Conservation (phyloP, 2,888 invertebrate species). For the Maniola hyperantus region DNA sequence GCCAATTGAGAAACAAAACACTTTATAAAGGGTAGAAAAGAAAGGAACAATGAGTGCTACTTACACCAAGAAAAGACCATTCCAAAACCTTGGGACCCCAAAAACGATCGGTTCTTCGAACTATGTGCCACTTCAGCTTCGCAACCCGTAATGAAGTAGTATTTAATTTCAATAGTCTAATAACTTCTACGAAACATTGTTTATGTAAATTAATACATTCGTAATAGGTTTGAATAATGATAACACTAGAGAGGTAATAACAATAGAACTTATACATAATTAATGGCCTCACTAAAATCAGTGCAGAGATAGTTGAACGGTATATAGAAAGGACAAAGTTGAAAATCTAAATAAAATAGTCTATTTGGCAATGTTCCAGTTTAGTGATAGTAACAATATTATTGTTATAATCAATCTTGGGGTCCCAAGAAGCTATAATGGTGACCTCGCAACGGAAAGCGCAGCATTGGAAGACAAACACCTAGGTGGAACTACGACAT, state of each 20-base stretch:
- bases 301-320: background rate
- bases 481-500: too few relatives aligned
- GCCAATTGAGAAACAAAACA: background rate
- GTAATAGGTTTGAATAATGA: constrained; percentile 23
- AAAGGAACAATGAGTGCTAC: too few relatives aligned
- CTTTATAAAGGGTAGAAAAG: background rate
- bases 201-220: constrained; percentile 15
- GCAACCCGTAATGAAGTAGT: background rate
- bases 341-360: background rate
- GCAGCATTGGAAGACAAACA: too few relatives aligned
- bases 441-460: too few relatives aligned
- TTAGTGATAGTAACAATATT: too few relatives aligned
- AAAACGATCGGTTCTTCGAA: too few relatives aligned
- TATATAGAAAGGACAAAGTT: background rate
- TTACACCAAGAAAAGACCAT: too few relatives aligned
- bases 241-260: constrained; percentile 20
- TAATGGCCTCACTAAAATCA: constrained; percentile 16
- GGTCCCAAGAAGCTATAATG: too few relatives aligned
- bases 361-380: too few relatives aligned
- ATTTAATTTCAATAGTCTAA: background rate
- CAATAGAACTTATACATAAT: constrained; percentile 21
- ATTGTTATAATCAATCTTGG: too few relatives aligned
- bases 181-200: background rate
- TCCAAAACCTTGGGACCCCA: too few relatives aligned
- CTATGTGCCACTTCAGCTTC: too few relatives aligned